Evolutionary conservation across 2,797 vertebrate genomes (phyloP).

Genomic region (Champsocephalus esox): DNA sequence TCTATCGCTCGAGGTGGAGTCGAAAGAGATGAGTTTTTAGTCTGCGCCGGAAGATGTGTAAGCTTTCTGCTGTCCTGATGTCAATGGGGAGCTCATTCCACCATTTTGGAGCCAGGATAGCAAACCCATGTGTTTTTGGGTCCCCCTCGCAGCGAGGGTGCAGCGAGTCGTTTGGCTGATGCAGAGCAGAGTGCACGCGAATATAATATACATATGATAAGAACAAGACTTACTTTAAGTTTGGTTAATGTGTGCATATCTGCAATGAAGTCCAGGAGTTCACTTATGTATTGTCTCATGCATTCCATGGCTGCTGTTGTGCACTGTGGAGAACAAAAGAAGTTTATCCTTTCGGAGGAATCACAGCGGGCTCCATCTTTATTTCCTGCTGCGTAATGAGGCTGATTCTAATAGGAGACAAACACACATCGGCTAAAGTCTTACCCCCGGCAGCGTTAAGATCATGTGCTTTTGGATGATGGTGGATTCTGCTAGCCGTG

Average conservation of each 20-base stretch:
- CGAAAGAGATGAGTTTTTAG: too few relatives aligned
- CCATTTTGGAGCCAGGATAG: too few relatives aligned
- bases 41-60: too few relatives aligned
- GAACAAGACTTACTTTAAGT: slow-evolving; percentile 89
- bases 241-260: slow-evolving; percentile 99
- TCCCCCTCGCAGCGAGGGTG: too few relatives aligned
- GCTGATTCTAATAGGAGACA: slow-evolving; percentile 64
- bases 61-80: too few relatives aligned
- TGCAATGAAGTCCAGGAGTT: slow-evolving; percentile 97
- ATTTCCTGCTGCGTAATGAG: slow-evolving; percentile 70
- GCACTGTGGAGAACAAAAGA: slow-evolving; percentile 85
- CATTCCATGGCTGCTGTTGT: slow-evolving; percentile 99
- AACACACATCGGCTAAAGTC: slow-evolving; percentile 67
- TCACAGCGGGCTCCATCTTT: slow-evolving; percentile 52
- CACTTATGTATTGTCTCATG: slow-evolving; percentile 94
- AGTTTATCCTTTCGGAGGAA: slow-evolving; percentile 63
- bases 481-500: slow-evolving; percentile 95
- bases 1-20: too few relatives aligned
- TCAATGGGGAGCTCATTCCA: too few relatives aligned
- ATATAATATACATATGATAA: neutral
- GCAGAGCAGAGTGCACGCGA: too few relatives aligned
- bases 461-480: slow-evolving; percentile 99
- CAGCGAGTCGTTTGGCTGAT: too few relatives aligned
- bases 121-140: too few relatives aligned
- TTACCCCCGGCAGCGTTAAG: slow-evolving; percentile 93